Evolutionary conservation across 2,113 vertebrate genomes (phyloP).

Genomic region (Prionailurus bengalensis): DNA sequence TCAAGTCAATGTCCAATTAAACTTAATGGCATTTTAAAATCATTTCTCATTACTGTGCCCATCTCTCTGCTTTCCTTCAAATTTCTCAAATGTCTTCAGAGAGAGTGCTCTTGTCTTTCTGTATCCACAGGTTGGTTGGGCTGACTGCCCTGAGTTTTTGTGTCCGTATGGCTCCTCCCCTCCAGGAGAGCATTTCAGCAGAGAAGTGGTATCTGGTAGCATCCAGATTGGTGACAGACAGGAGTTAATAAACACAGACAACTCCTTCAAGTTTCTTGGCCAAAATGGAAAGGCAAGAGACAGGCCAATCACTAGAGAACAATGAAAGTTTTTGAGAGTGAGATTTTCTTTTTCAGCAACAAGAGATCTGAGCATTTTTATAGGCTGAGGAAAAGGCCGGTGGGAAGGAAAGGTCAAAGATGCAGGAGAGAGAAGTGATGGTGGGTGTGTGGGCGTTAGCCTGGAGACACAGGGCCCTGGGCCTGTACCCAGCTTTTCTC

Average conservation of each 20-base stretch:
- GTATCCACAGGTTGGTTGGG: neutral
- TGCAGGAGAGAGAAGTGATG: neutral
- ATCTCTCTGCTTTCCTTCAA: neutral
- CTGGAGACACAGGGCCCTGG: neutral
- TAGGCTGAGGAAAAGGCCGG: neutral
- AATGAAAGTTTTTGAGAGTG: neutral
- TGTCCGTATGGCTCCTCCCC: neutral
- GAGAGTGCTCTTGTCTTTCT: neutral
- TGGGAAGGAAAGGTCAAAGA: neutral
- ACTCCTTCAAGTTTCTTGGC: neutral
- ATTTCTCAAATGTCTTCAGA: neutral
- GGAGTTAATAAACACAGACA: neutral
- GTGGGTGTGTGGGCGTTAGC: neutral
- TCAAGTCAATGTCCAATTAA: neutral
- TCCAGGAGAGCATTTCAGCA: neutral
- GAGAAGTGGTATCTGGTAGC: neutral
- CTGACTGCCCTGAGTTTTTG: neutral
- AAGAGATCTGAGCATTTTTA: neutral
- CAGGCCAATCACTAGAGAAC: neutral
- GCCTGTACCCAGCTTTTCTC: neutral
- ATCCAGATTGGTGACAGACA: neutral
- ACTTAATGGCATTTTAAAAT: neutral
- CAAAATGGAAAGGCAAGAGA: neutral
- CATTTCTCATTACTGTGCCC: neutral
- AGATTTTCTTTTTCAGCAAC: constrained; percentile 38